Percentiles rank a stretch among this genome's conserved stretches.
phyloP scores from a whole-genome alignment of 1,140 invertebrate species.

The Lysiphlebus fabarum region DNA sequence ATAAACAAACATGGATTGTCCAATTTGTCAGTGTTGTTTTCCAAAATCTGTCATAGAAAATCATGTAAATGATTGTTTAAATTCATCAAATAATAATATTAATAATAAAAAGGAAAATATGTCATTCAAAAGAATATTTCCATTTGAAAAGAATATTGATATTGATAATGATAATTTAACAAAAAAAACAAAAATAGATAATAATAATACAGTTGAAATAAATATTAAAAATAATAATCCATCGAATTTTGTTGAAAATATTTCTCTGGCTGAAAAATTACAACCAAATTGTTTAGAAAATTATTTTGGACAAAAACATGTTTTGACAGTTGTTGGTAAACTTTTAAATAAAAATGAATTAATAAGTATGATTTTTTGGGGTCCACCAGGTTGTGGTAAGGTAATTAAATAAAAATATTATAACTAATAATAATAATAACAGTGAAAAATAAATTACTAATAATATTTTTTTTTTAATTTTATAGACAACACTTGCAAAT shows the following conservation, averaged over 20 bases:
- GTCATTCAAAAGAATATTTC: constrained; percentile 34
- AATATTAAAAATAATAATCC: constrained; percentile 1
- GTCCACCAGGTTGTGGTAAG: constrained; percentile 83
- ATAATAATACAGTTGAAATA: no score
- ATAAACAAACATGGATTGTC: constrained; percentile 45
- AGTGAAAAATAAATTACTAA: no score
- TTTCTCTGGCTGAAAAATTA: constrained; percentile 65
- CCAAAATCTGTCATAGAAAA: constrained; percentile 57
- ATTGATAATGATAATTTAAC: neutral
- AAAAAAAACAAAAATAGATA: neutral
- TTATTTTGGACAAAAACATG: constrained; percentile 69
- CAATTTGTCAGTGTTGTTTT: constrained; percentile 58
- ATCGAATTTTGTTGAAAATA: constrained; percentile 25
- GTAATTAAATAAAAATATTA: constrained; percentile 36
- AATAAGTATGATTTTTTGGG: constrained; percentile 81
- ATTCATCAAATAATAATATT: constrained; percentile 61
- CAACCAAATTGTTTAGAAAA: constrained; percentile 62
- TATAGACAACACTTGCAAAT: constrained; percentile 73
- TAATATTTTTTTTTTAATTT: constrained; percentile 21
- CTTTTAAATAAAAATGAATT: constrained; percentile 66
- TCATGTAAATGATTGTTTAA: constrained; percentile 70
- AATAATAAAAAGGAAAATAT: constrained; percentile 29
- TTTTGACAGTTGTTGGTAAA: constrained; percentile 62
- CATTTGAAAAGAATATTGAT: neutral
- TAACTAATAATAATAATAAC: no score